Evolutionary conservation across 1,140 invertebrate species (phyloP), one percentile per base, ranked within the genome.

Genomic region (Araneus ventricosus): DNA sequence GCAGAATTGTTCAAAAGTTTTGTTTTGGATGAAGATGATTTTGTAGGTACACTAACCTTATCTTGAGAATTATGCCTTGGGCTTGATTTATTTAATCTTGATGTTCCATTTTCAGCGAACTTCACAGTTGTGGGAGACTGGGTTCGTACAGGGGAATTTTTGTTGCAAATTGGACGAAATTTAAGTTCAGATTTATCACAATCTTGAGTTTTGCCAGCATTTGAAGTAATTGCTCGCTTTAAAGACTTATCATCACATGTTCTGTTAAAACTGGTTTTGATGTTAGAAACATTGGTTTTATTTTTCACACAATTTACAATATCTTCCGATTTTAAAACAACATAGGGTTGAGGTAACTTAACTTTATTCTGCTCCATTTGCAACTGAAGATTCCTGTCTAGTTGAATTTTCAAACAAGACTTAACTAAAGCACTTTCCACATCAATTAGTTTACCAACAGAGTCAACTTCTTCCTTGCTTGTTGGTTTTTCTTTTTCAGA

Each of bases 251-350:
- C 85, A 87, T 39, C 20, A 37, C 27, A 75, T 75, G 30, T 30
- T 75, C 20, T 75, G 27, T 27, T 6, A 75, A 20, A 75, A 86
- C 52, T 52, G 22, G 20, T 24, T 84, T 87, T 61, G 22, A 14
- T 34, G 22, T 34, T 87, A 14, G 57, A 34, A 59, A 17, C 27
- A 34, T 20, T 34, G 37, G 63, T 63, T 22, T 63, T 87, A 37
- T 4, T 87, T 88, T 88, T 88, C 22, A 41, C 17, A 45, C 87
- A 88, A 57, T 80, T 90, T 7, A 90, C 88, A 37, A 90, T 75
- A 80, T 90, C 88, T 57, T 90, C 70, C 7, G 88, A 80, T 80
- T 90, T 90, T 20, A 90, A 79, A 24, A 90, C 45, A 8, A 90
- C 88, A 57, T 34, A 52, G 20, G 88, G 88, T 27, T 61, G 88